phyloP scores from a whole-genome alignment of 23 tunicate genomes.

The Corella eumyota region DNA sequence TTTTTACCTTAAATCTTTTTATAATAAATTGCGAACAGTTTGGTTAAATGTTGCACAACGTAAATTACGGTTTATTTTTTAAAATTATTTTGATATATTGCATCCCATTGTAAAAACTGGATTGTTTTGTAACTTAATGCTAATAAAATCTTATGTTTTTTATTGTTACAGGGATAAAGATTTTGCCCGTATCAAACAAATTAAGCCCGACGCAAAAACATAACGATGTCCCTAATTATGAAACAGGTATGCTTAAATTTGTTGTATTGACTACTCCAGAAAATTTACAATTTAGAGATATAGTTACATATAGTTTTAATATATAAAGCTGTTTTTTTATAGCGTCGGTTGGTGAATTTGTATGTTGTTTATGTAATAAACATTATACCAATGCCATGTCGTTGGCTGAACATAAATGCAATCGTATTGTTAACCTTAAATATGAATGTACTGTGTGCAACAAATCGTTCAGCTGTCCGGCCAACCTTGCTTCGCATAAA shows the following conservation, averaged over 20 bases:
- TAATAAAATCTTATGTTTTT: too few relatives aligned
- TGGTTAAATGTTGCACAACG: too few relatives aligned
- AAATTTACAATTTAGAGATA: neutral
- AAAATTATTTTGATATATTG: too few relatives aligned
- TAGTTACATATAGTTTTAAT: neutral
- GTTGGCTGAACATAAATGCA: slow-evolving; percentile 58
- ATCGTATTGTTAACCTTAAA: slow-evolving; percentile 44
- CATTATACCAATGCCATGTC: slow-evolving; percentile 29
- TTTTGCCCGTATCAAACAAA: neutral
- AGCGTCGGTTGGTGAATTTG: slow-evolving; percentile 2
- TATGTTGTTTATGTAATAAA: slow-evolving; percentile 49
- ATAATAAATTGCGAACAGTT: too few relatives aligned
- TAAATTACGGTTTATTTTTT: too few relatives aligned
- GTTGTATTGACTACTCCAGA: too few relatives aligned
- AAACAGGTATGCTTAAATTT: too few relatives aligned
- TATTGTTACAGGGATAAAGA: too few relatives aligned
- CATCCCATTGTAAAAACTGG: too few relatives aligned
- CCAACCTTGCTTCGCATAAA: slow-evolving; percentile 73
- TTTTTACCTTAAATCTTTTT: too few relatives aligned
- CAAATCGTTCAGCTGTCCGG: slow-evolving; percentile 64
- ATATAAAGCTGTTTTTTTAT: neutral
- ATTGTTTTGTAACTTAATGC: too few relatives aligned
- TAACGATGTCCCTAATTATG: neutral
- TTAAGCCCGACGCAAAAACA: neutral
- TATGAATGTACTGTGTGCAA: slow-evolving; percentile 72